Percentiles rank a stretch among this genome's conserved stretches.
phyloP scores from a whole-genome alignment of 1,140 invertebrate genomes.

The Drosophila sturtevanti region DNA sequence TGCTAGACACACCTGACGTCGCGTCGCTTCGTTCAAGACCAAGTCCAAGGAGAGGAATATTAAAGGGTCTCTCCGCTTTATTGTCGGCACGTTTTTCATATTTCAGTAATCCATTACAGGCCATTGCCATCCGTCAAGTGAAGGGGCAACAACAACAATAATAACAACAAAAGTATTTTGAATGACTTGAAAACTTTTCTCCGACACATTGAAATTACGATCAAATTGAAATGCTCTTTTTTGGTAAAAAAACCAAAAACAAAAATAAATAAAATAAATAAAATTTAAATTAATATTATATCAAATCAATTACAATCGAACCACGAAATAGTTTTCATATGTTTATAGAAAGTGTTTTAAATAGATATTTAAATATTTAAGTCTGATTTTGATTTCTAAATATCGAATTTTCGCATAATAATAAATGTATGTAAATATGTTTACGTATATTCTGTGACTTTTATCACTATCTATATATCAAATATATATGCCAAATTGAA shows the following conservation, averaged over 20 bases:
- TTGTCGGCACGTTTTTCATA: conserved; percentile 54
- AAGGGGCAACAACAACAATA: not conserved
- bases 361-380: too few relatives aligned
- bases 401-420: too few relatives aligned
- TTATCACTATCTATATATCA: too few relatives aligned
- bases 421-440: too few relatives aligned
- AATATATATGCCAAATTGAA: too few relatives aligned
- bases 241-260: too few relatives aligned
- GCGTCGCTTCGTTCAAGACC: not conserved
- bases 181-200: conserved; percentile 24
- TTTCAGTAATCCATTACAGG: conserved; percentile 55
- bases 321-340: too few relatives aligned
- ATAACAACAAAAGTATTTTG: conserved; percentile 25
- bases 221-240: conserved; percentile 29
- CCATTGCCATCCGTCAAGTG: conserved; percentile 39
- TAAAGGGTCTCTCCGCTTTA: conserved; percentile 38
- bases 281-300: too few relatives aligned
- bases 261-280: not conserved
- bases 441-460: too few relatives aligned
- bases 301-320: too few relatives aligned
- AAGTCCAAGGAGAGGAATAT: not conserved
- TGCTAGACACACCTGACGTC: conserved; percentile 15
- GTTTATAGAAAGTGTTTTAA: too few relatives aligned
- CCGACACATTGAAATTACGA: not conserved
- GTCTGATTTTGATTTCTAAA: too few relatives aligned